phyloP scores from a whole-genome alignment of 2,797 vertebrate genomes.

The Labroides dimidiatus region DNA sequence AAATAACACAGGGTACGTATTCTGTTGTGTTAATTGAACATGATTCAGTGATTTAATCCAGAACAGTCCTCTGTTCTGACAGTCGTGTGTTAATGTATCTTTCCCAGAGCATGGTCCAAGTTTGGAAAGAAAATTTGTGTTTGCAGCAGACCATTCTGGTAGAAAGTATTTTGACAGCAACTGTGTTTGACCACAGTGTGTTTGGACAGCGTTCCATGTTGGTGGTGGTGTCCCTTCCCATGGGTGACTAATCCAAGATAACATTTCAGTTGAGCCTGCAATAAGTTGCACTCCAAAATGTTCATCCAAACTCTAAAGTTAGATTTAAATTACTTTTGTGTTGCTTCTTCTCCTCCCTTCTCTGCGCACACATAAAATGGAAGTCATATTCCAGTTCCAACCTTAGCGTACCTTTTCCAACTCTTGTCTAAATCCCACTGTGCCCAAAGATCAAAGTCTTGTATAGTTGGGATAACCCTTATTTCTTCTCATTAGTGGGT shows the following conservation, averaged over 20 bases:
- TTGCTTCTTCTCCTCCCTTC: conserved; percentile 42
- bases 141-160: conserved; percentile 24
- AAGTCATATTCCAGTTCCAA: conserved; percentile 57
- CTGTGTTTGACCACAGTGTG: conserved; percentile 41
- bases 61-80: conserved; percentile 37
- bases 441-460: conserved; percentile 73
- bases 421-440: conserved; percentile 61
- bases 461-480: conserved; percentile 83
- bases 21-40: conserved; percentile 66
- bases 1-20: conserved; percentile 58
- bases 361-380: conserved; percentile 34
- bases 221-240: conserved; percentile 22
- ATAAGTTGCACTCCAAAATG: conserved; percentile 50
- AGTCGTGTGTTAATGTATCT: conserved; percentile 31
- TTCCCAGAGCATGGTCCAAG: conserved; percentile 43
- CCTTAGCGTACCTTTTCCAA: conserved; percentile 46
- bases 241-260: conserved; percentile 55
- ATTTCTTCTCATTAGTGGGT: conserved; percentile 89
- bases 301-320: conserved; percentile 50
- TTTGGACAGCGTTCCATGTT: conserved; percentile 39
- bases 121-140: conserved; percentile 29
- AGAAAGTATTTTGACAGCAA: conserved; percentile 47
- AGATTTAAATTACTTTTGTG: conserved; percentile 59
- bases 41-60: conserved; percentile 63
- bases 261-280: conserved; percentile 45